Base-by-base conservation (phyloP, 1,140 invertebrate species). In the Notospermus geniculatus region DNA sequence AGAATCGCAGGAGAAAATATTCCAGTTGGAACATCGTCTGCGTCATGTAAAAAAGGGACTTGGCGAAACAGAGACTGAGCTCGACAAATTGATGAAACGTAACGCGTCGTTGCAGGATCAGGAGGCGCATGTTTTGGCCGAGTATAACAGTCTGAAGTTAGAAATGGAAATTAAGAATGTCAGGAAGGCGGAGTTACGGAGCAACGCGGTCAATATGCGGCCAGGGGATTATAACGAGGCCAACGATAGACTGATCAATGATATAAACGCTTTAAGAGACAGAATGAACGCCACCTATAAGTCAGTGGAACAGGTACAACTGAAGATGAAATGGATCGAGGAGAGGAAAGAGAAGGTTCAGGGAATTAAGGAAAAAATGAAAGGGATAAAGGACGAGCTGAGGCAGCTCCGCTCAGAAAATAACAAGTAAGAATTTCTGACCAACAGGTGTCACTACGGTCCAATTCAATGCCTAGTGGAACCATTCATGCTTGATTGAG, bases 141-240 rank as follows among this genome's bases (percentile, higher is more conserved):
- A 60, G 50, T 54, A 69, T 60, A 66, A 69, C 17, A 62, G 68
- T 29, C 53, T 74, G 19, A 30, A 58, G n/a, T 58, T 66, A n/a
- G 65, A 72, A 39, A 32, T 74, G 25, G 70, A 72, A 27, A 71
- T 72, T 29, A 72, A 72, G 58, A 58, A 63, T 25, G 68, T 62
- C 19, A 45, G 67, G 43, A 61, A 54, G 54, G 64, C 61, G 22
- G 64, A 69, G 29, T 28, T 64, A 19, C 54, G 57, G 52, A 36
- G 39, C 1, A 30, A 50, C 13, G 50, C 59, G 0, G 55, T 57
- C n/a, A 30, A 54, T 7, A 29, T 67, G 23, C 57, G 25, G 17
- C 28, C 39, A 13, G 57, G 54, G 23, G 65, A 67, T 55, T 54
- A 62, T 29, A 61, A 65, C 13, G 71, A 73, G 23, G 53, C 53